These are phyloP conservation scores for Bombus waltoni DNA, from an alignment of 1,140 invertebrate species.

Conservation along the genomic window DNA sequence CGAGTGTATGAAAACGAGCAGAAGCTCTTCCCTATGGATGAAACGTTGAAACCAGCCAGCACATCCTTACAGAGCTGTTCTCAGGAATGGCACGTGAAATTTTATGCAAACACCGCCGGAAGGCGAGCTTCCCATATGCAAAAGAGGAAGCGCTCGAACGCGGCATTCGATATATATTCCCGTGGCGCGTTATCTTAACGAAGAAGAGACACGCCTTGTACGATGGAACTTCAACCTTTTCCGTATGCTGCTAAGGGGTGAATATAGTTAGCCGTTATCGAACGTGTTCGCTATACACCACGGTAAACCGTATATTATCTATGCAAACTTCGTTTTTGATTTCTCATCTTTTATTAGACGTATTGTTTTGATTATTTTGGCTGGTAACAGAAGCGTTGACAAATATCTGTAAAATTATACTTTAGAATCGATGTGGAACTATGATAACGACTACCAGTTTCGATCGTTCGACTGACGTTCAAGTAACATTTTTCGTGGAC, in stretches of 20 bases:
- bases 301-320: neutral
- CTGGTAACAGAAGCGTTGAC: neutral
- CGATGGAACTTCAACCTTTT: neutral
- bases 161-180: constrained; percentile 42
- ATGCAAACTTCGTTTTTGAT: neutral
- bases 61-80: neutral
- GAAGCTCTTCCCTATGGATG: constrained; percentile 32
- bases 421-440: neutral
- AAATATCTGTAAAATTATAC: neutral
- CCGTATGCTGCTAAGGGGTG: neutral
- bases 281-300: neutral
- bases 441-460: neutral
- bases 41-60: neutral
- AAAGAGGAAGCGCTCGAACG: neutral
- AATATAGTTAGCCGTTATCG: neutral
- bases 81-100: constrained; percentile 45
- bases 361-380: neutral
- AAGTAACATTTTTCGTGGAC: too few relatives aligned
- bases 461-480: neutral
- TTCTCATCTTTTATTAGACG: neutral
- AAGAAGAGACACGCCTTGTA: constrained; percentile 19
- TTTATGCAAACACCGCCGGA: constrained; percentile 47
- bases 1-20: neutral
- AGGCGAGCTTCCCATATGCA: constrained; percentile 4
- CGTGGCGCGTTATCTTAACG: constrained; percentile 33